Evolutionary conservation across 2,888 invertebrate species (phyloP).

Genomic region (Zonitis immaculata): DNA sequence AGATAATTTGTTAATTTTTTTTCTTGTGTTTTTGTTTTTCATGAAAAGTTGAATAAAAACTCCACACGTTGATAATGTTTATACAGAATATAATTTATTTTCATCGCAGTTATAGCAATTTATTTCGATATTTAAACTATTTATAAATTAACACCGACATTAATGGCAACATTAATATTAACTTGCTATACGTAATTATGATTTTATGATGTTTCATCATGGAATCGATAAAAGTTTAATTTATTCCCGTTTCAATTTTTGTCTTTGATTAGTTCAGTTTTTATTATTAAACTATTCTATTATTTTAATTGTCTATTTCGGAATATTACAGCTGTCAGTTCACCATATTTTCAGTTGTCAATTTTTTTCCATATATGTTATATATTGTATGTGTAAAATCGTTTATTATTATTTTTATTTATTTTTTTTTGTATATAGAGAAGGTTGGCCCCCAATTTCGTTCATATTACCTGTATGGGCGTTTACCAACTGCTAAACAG

Average conservation of each 20-base stretch:
- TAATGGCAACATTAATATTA: slow-evolving; percentile 1
- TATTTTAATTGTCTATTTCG: not conserved
- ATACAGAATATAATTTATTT: not conserved
- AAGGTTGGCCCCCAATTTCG: not conserved
- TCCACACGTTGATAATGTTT: not conserved
- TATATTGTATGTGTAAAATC: not conserved
- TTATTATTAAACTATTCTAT: not conserved
- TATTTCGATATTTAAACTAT: not conserved
- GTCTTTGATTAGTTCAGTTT: not conserved
- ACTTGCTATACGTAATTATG: not conserved
- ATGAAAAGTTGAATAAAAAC: too few species aligned
- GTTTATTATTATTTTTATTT: too few species aligned
- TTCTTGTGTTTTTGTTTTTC: not conserved
- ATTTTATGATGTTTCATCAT: slow-evolving; percentile 1
- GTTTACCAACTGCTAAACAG: slow-evolving; percentile 1
- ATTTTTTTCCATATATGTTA: not conserved
- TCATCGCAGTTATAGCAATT: not conserved
- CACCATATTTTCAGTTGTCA: not conserved
- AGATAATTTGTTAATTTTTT: not conserved
- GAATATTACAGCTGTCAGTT: not conserved
- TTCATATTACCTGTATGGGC: not conserved
- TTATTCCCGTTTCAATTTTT: not conserved
- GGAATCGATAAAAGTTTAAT: not conserved
- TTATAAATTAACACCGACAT: not conserved
- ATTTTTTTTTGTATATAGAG: too few species aligned